phyloP scores from a whole-genome alignment of 92 coral and sea anemone genomes.

The Ricordea florida region DNA sequence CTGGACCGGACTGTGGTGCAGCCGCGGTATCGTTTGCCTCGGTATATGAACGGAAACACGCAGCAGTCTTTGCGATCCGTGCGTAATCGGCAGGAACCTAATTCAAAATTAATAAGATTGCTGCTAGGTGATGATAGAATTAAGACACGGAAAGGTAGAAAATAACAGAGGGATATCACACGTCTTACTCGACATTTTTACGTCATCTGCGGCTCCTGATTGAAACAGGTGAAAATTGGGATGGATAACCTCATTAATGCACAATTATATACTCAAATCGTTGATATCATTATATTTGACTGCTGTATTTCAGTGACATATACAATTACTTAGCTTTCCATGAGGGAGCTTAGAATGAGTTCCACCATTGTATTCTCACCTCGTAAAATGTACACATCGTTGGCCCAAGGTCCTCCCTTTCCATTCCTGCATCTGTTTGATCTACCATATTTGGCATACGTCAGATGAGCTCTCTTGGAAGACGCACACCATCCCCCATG shows the following conservation, averaged over 20 bases:
- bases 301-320: too few relatives aligned
- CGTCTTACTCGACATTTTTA: too few relatives aligned
- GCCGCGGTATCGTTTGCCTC: constrained; percentile 54
- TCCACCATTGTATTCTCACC: not conserved
- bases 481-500: constrained; percentile 56
- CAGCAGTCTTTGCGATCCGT: constrained; percentile 24
- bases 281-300: too few relatives aligned
- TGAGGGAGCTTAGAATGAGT: too few relatives aligned
- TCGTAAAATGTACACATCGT: constrained; percentile 27
- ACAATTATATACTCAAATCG: too few relatives aligned
- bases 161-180: too few relatives aligned
- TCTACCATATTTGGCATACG: constrained; percentile 15
- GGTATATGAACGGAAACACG: constrained; percentile 71
- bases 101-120: not conserved
- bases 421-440: constrained; percentile 12
- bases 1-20: constrained; percentile 52
- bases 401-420: constrained; percentile 46
- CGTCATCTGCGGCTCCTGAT: too few relatives aligned
- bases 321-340: too few relatives aligned
- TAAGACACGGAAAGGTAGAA: not conserved
- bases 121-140: too few relatives aligned
- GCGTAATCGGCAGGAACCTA: constrained; percentile 8
- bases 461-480: not conserved
- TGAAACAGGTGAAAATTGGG: too few relatives aligned
- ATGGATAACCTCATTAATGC: too few relatives aligned